These are phyloP conservation scores for Saturnia pavonia DNA, from an alignment of 2,888 invertebrate species.

Conservation along the genomic window DNA sequence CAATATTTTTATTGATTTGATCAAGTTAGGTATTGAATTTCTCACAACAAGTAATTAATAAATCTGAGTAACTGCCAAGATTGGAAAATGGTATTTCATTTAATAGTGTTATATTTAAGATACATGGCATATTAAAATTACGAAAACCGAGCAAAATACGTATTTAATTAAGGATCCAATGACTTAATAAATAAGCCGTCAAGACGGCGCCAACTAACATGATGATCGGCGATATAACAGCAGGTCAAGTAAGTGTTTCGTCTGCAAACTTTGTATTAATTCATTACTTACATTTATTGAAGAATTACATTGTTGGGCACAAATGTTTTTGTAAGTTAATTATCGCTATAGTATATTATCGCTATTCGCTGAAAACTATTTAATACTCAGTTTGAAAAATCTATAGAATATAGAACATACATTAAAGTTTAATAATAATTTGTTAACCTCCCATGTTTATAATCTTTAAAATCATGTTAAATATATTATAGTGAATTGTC, in stretches of 20 bases:
- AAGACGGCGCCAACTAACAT: not conserved
- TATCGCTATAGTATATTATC: not conserved
- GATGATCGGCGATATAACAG: not conserved
- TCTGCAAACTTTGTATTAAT: not conserved
- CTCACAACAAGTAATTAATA: too few species aligned
- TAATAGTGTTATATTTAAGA: not conserved
- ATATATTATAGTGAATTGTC: not conserved
- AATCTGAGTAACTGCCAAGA: too few species aligned
- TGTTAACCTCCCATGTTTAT: not conserved
- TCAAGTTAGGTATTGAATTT: too few species aligned
- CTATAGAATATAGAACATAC: not conserved
- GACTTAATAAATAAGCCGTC: not conserved
- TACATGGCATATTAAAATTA: not conserved
- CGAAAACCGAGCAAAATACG: not conserved
- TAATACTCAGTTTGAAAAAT: not conserved
- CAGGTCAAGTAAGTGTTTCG: not conserved
- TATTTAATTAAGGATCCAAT: conserved; percentile 5
- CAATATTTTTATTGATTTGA: too few species aligned
- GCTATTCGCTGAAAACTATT: not conserved
- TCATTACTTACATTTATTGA: not conserved
- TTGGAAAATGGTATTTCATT: too few species aligned
- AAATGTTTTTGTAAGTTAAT: not conserved
- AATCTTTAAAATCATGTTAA: not conserved
- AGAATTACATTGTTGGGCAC: not conserved
- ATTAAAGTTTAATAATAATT: not conserved